Evolutionary conservation across 1,140 invertebrate genomes (phyloP).

Genomic region (Drosophila takahashii): DNA sequence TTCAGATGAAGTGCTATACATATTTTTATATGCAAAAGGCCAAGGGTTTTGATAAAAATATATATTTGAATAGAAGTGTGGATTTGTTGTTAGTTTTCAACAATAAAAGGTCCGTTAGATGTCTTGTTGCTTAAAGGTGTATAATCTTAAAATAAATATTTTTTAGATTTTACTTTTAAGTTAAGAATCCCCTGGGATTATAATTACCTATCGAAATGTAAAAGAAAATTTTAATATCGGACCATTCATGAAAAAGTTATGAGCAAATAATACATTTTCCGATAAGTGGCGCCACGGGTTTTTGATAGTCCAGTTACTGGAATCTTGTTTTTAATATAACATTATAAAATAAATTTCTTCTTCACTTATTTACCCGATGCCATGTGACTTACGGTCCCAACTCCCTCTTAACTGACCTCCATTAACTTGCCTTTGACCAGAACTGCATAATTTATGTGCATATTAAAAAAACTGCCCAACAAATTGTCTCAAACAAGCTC

Average conservation of each 20-base stretch:
- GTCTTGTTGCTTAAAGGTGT: too few species aligned
- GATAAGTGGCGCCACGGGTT: too few species aligned
- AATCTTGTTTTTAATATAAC: too few species aligned
- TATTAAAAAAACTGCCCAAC: constrained; percentile 3
- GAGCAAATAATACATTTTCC: too few species aligned
- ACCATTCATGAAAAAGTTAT: too few species aligned
- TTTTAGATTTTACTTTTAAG: too few species aligned
- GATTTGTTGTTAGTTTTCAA: neutral
- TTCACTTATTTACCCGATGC: neutral
- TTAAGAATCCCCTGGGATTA: too few species aligned
- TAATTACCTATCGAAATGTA: too few species aligned
- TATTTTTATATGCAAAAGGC: neutral
- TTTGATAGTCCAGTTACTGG: too few species aligned
- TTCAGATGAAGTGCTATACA: constrained; percentile 5
- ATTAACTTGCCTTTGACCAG: constrained; percentile 25
- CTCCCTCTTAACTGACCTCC: neutral
- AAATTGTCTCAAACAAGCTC: constrained; percentile 11
- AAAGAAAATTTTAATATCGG: too few species aligned
- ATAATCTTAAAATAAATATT: too few species aligned
- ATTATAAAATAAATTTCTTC: neutral
- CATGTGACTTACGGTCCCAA: neutral
- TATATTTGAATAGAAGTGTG: neutral
- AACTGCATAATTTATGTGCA: constrained; percentile 36
- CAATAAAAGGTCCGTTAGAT: too few species aligned
- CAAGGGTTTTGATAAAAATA: neutral